Evolutionary conservation across 2,797 vertebrate species (phyloP), one percentile per base, ranked within the genome.

Genomic region (Gymnopithys bicolor): DNA sequence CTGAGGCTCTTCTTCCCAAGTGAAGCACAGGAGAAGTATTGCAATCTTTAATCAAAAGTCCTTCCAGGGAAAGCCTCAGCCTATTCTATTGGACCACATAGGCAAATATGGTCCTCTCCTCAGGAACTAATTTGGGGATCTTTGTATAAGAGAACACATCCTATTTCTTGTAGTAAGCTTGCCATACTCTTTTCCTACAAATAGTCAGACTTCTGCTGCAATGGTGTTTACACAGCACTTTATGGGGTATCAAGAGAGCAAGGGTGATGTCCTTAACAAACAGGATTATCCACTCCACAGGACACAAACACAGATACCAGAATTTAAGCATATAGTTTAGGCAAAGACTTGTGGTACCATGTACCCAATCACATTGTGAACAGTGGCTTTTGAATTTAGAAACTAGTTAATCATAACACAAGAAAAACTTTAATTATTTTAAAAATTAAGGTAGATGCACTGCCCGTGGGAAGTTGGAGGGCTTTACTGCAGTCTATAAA

Each of bases 221-320:
- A 1, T 30, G n/a, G 15, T 91, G 46, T 88, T 96, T 86, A 75
- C 60, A 60, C 53, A 91, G 76, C 73, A 35, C 19, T 81, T 86
- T 5, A 45, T 55, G 52, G 39, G 17, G 62, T 56, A 70, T 88
- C 69, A 51, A 39, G 64, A 94, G 85, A 93, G 69, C 83, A 90
- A 94, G 80, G 94, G 64, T 80, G 33, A 91, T 53, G 53, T 78
- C 62, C 85, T 90, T 56, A 74, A 84, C 64, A 84, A 94, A 76
- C 76, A 94, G 88, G 56, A 91, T 81, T 86, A 88, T 46, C 80
- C 77, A 53, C 69, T 75, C 63, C 37, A 39, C 73, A 11, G 13
- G 69, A 70, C 60, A 63, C 46, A 95, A 77, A 93, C 79, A 93
- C 15, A 73, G 66, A 85, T 71, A 93, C 21, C 19, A 70, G 46